Conservation (phyloP, 2,797 vertebrate genomes). For the Premnoplex brunnescens region DNA sequence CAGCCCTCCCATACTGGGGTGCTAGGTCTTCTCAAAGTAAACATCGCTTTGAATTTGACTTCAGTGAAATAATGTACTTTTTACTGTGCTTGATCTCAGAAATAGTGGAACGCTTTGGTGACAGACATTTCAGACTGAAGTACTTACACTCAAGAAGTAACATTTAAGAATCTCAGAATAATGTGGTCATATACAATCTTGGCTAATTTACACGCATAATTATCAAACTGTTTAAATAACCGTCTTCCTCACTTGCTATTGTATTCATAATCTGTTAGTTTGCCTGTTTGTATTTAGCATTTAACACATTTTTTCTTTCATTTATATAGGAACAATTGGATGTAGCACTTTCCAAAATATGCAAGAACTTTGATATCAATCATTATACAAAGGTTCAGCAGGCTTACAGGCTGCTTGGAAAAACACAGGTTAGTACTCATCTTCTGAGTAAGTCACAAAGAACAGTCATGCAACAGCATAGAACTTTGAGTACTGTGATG, state of each 20-base stretch:
- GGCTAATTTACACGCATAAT: background rate
- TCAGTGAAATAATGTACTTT: background rate
- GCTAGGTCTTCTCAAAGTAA: background rate
- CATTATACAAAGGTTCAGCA: slow-evolving; percentile 98
- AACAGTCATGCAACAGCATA: background rate
- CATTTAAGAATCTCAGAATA: background rate
- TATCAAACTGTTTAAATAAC: background rate
- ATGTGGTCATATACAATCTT: background rate
- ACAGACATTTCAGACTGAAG: background rate
- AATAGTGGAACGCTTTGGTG: background rate
- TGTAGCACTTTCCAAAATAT: slow-evolving; percentile 97
- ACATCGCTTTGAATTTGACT: background rate
- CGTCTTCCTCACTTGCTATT: background rate
- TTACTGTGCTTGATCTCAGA: background rate
- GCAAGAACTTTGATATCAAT: slow-evolving; percentile 94
- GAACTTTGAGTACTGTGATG: background rate
- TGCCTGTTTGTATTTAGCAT: background rate
- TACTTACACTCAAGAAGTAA: background rate
- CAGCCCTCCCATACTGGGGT: background rate
- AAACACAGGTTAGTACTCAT: slow-evolving; percentile 88
- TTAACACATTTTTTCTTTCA: background rate
- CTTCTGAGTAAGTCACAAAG: background rate
- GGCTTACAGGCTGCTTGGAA: slow-evolving; percentile 95
- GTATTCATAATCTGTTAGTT: background rate
- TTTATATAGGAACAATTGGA: slow-evolving; percentile 91